Conservation (phyloP, 1,140 invertebrate species). For the Drosophila tani region DNA sequence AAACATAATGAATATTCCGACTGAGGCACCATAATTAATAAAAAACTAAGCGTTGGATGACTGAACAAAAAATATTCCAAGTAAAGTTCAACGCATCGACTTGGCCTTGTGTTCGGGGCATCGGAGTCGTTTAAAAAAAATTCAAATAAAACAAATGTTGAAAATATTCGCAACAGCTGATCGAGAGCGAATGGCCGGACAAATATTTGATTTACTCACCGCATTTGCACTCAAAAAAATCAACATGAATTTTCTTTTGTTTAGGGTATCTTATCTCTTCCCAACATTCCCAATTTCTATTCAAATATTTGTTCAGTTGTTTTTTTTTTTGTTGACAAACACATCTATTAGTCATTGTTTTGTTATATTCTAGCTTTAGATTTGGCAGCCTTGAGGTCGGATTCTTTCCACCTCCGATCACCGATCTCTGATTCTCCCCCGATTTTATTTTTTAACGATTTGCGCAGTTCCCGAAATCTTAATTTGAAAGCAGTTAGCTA, state of each 20-base stretch:
- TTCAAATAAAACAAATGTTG: constrained; percentile 16
- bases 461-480: constrained; percentile 44
- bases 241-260: constrained; percentile 4
- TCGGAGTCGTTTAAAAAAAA: constrained; percentile 17
- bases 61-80: constrained; percentile 37
- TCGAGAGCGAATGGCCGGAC: constrained; percentile 9
- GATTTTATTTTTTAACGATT: constrained; percentile 21
- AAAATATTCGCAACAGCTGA: constrained; percentile 52
- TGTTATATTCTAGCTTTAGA: constrained; percentile 5
- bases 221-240: constrained; percentile 32
- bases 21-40: constrained; percentile 33
- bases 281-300: constrained; percentile 23
- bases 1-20: constrained; percentile 34
- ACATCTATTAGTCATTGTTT: constrained; percentile 38
- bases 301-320: constrained; percentile 22
- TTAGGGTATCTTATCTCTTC: not conserved
- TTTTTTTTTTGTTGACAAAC: constrained; percentile 22
- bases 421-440: not conserved
- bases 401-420: not conserved
- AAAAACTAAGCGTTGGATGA: constrained; percentile 39
- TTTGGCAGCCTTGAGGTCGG: constrained; percentile 22
- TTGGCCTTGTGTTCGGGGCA: constrained; percentile 50
- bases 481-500: constrained; percentile 35
- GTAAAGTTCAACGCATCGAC: constrained; percentile 52
- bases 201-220: constrained; percentile 40